Conservation (phyloP, 2,888 invertebrate genomes). For the Amphiduros pacificus region DNA sequence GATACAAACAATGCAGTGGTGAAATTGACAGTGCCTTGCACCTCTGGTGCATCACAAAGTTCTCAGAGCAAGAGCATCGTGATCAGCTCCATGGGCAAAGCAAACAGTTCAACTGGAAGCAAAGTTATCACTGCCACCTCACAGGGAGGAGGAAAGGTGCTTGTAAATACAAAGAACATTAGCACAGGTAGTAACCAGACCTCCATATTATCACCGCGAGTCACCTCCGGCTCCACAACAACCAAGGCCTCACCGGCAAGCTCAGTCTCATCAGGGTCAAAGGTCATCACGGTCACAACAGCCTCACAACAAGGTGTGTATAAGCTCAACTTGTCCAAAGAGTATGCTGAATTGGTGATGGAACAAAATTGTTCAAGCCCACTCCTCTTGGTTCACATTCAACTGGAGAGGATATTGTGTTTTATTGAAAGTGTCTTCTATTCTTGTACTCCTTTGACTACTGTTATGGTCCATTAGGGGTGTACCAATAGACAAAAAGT, state of each 20-base stretch:
- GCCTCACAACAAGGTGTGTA: constrained; percentile 41
- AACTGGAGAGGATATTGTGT: too few species aligned
- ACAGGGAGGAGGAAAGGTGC: constrained; percentile 18
- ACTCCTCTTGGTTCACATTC: too few species aligned
- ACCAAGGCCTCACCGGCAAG: constrained; percentile 33
- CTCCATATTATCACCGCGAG: constrained; percentile 43
- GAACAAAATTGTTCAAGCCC: too few species aligned
- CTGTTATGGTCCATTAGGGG: too few species aligned
- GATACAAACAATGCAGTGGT: constrained; percentile 9
- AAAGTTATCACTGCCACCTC: constrained; percentile 40
- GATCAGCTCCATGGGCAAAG: constrained; percentile 46
- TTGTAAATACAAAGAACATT: constrained; percentile 29
- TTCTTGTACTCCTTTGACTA: too few species aligned
- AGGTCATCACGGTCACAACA: constrained; percentile 48
- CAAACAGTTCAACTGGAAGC: constrained; percentile 41
- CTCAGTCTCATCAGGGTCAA: constrained; percentile 33
- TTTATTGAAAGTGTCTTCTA: too few species aligned
- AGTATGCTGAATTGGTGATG: too few species aligned
- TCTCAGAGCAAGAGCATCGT: constrained; percentile 40
- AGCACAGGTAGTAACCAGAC: constrained; percentile 36
- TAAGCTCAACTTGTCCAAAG: too few species aligned
- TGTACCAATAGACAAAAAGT: too few species aligned
- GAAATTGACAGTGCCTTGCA: constrained; percentile 15
- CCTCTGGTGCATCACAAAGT: constrained; percentile 2
- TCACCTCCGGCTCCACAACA: too few species aligned